Base-by-base conservation (phyloP, 37 sponge, comb jelly and placozoan species). In the Axinella damicornis region DNA sequence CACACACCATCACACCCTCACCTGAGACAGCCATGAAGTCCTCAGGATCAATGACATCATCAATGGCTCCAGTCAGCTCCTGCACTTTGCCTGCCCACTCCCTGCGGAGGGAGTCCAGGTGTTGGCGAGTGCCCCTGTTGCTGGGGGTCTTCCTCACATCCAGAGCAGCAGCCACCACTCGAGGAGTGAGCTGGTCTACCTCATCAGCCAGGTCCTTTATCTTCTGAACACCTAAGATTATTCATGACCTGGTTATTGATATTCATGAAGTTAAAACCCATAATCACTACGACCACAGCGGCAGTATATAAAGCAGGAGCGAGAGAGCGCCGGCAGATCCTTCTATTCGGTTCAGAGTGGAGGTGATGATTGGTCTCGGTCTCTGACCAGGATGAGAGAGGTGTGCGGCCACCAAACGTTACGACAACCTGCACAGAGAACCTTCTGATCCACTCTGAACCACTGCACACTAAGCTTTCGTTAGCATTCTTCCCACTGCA, bases 331-430 rank as follows among this genome's bases (percentile, higher is more conserved):
- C 12, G 28, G 34, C 36, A 54, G 92, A 92, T 92, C 94, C 94
- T 93, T 93, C 94, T 77, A 35, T 24, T 36, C 20, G 82, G 91
- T 85, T 93, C 90, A 79, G 71, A 89, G 89, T 86, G 94, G 94
- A 89, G 57, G 19, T 79, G 94, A 93, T 93, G 94, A 93, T 81
- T 86, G 94, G 94, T 83, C 61, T 17, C 0, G 5, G 46, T 64
- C 85, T 60, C 85, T 25, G 25, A 33, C 19, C 32, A 22, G 57
- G 14, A 65, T 85, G 75, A 77, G 76, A 84, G 92, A 92, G 12
- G 65, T 87, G 88, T 92, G 89, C 89, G 24, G 73, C 92, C 92
- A 82, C 39, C 14, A 52, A 32, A 25, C 67, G 84, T 88, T 88
- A 84, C 89, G 85, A 82, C 80, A 57, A 59, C 9, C 28, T 6